Conservation (phyloP, 53 echinoderm and acorn worm species). For the Echinarachnius parma region DNA sequence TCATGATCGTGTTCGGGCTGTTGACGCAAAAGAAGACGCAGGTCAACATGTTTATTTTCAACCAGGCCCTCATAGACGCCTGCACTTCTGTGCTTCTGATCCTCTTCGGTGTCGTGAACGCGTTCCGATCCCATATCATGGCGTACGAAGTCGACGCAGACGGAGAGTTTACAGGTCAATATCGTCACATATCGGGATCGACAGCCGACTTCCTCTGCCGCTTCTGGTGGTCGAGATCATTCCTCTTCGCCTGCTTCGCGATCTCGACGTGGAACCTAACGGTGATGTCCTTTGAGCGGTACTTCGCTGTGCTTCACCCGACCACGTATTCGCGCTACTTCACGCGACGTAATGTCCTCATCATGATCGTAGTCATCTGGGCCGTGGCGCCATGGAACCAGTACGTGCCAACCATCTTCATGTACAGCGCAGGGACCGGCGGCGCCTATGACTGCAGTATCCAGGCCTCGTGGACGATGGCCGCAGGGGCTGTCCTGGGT, state of each 20-base stretch:
- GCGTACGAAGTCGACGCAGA: background rate
- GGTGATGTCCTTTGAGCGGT: constrained; percentile 81
- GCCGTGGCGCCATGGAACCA: constrained; percentile 75
- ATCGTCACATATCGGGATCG: constrained; percentile 8
- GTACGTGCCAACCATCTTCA: constrained; percentile 72
- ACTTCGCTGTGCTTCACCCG: constrained; percentile 81
- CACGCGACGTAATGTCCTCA: constrained; percentile 46
- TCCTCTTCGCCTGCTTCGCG: constrained; percentile 78
- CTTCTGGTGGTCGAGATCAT: constrained; percentile 90
- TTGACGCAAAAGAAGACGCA: constrained; percentile 60
- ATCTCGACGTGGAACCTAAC: constrained; percentile 86
- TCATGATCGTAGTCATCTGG: constrained; percentile 62
- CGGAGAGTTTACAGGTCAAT: constrained; percentile 7
- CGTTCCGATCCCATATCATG: constrained; percentile 43
- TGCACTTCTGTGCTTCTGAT: constrained; percentile 68
- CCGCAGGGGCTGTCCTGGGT: constrained; percentile 53
- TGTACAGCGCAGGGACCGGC: constrained; percentile 12
- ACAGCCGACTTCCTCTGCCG: constrained; percentile 78
- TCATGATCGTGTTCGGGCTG: constrained; percentile 68
- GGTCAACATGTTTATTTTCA: constrained; percentile 78
- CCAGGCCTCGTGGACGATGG: constrained; percentile 52
- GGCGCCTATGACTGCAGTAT: constrained; percentile 36
- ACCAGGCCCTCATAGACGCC: constrained; percentile 80
- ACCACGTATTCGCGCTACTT: constrained; percentile 64
- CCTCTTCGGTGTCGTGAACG: constrained; percentile 59